Evolutionary conservation across 2,797 vertebrate species (phyloP).

Genomic region (Melanotaenia maccullochi): DNA sequence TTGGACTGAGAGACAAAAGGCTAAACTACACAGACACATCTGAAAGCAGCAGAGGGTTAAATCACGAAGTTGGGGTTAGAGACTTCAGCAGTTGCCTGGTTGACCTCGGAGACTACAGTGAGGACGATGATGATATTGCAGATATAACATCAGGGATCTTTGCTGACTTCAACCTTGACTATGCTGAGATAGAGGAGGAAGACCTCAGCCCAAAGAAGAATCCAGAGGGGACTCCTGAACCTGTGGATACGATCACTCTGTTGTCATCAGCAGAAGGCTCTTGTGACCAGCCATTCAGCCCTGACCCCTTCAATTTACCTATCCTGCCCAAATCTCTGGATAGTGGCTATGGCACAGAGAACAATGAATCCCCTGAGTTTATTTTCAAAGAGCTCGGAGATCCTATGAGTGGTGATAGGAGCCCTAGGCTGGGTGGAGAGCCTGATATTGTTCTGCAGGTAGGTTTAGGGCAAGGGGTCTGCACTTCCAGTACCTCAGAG

Average conservation of each 20-base stretch:
- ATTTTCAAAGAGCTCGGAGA: constrained; percentile 88
- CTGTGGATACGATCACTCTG: constrained; percentile 84
- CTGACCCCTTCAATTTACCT: constrained; percentile 76
- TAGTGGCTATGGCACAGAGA: constrained; percentile 98
- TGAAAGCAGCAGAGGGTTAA: constrained; percentile 51
- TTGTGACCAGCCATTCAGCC: constrained; percentile 82
- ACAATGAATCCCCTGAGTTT: constrained; percentile 95
- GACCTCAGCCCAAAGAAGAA: constrained; percentile 83
- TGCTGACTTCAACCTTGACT: constrained; percentile 85
- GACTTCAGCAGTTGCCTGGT: constrained; percentile 76
- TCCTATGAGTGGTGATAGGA: constrained; percentile 67
- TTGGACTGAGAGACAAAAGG: constrained; percentile 49
- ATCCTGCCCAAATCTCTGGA: constrained; percentile 91
- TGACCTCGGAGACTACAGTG: constrained; percentile 83
- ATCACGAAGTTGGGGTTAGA: constrained; percentile 55
- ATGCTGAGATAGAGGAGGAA: constrained; percentile 76
- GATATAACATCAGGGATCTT: constrained; percentile 88
- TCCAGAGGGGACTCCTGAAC: constrained; percentile 82
- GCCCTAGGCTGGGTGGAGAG: constrained; percentile 74
- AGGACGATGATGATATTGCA: constrained; percentile 85
- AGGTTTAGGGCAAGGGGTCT: constrained; percentile 69
- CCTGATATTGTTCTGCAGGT: constrained; percentile 78
- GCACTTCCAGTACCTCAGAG: constrained; percentile 73
- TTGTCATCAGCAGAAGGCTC: constrained; percentile 84
- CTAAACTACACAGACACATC: constrained; percentile 77